phyloP scores from a whole-genome alignment of 2,888 invertebrate genomes.

The Tupiocoris notatus region DNA sequence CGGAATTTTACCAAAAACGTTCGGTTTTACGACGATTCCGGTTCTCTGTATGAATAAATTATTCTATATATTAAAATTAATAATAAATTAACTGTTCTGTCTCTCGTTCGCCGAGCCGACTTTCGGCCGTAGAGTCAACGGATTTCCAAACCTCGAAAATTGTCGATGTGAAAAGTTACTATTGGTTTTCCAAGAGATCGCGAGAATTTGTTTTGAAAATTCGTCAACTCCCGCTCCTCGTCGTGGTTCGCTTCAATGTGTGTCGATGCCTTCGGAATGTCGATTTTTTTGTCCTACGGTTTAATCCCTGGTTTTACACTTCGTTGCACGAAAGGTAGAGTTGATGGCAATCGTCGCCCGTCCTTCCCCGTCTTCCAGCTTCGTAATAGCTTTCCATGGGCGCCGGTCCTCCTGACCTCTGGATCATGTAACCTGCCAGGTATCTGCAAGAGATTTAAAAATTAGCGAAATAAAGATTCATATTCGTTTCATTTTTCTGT shows the following conservation, averaged over 20 bases:
- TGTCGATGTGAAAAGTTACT: no score
- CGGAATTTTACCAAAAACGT: background rate
- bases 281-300: background rate
- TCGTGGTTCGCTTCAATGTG: no score
- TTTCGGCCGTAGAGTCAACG: no score
- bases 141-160: no score
- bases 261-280: no score
- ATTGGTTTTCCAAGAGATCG: no score
- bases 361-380: slow-evolving; percentile 81
- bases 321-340: slow-evolving; percentile 86
- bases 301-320: slow-evolving; percentile 61
- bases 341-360: slow-evolving; percentile 81
- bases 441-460: slow-evolving; percentile 66
- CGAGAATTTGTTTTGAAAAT: no score
- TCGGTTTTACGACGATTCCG: background rate
- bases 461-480: no score
- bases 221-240: no score
- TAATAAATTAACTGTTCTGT: background rate
- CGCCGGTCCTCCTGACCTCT: slow-evolving; percentile 63
- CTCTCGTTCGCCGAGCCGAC: no score
- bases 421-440: slow-evolving; percentile 80
- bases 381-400: slow-evolving; percentile 77
- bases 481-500: no score
- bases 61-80: background rate
- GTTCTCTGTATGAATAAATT: background rate